Evolutionary conservation across 2,113 vertebrate species (phyloP).

Genomic region (Limnothrissa miodon): DNA sequence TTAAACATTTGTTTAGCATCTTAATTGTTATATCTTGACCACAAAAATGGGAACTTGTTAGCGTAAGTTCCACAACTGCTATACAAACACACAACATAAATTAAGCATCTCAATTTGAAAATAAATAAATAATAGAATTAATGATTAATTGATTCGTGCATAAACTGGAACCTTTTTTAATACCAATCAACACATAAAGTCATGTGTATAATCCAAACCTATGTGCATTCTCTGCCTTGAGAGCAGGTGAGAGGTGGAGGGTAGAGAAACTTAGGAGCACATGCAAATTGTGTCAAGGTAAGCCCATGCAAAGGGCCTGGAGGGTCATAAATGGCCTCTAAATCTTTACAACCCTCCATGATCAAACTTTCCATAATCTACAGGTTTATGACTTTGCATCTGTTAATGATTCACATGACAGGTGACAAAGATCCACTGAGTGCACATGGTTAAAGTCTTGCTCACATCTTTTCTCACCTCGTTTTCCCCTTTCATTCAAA

Average conservation of each 20-base stretch:
- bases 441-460: conserved; percentile 4
- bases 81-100: background rate
- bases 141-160: background rate
- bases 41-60: background rate
- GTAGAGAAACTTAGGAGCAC: conserved; percentile 21
- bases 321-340: conserved; percentile 35
- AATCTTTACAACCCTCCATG: conserved; percentile 46
- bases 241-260: conserved; percentile 35
- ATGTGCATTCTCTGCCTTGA: background rate
- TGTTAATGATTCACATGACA: conserved; percentile 49
- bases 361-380: conserved; percentile 48
- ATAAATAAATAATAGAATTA: background rate
- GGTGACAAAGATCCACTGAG: conserved; percentile 39
- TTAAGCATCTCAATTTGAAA: background rate
- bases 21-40: background rate
- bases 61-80: background rate
- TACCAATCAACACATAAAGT: background rate
- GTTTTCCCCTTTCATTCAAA: background rate
- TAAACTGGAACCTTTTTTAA: background rate
- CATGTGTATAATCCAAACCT: background rate
- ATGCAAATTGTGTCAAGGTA: conserved; percentile 45
- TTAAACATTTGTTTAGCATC: background rate
- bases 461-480: background rate
- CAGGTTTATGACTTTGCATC: conserved; percentile 42
- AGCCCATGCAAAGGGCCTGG: conserved; percentile 27